phyloP scores from a whole-genome alignment of 2,797 vertebrate species.

The Phoxinus dragarum region DNA sequence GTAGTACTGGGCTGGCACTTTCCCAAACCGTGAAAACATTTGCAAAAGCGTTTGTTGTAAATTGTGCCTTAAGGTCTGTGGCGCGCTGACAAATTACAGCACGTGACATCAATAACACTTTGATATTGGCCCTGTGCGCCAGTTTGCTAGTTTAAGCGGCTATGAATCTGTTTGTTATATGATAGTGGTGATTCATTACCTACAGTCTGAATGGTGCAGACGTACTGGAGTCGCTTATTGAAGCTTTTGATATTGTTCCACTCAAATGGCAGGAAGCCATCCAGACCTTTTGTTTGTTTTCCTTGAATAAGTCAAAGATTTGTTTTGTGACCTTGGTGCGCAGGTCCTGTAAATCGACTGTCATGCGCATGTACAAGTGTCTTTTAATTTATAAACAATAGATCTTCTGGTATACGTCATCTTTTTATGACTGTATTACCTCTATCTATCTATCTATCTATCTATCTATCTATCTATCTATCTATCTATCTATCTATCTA shows the following conservation, averaged over 20 bases:
- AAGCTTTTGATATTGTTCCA: neutral
- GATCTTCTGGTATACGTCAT: neutral
- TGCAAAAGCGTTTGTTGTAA: neutral
- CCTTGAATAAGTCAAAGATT: neutral
- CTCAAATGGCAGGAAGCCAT: neutral
- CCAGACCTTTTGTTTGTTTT: constrained; percentile 4
- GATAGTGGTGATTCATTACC: constrained; percentile 16
- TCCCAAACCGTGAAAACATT: neutral
- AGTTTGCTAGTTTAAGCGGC: neutral
- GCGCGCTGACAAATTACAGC: neutral
- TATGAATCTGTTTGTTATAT: neutral
- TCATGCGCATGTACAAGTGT: neutral
- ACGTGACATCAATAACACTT: neutral
- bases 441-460: no score
- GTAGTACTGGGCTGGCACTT: neutral
- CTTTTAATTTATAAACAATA: neutral
- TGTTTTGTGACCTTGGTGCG: no score
- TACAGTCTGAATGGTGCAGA: neutral
- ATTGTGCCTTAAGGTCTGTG: neutral
- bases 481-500: no score
- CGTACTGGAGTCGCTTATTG: neutral
- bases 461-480: no score
- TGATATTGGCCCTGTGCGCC: neutral
- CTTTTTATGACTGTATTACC: neutral
- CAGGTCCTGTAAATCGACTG: neutral